These are phyloP conservation scores for Pelosia muscerda DNA, from an alignment of 2,888 invertebrate species.

Conservation along the genomic window DNA sequence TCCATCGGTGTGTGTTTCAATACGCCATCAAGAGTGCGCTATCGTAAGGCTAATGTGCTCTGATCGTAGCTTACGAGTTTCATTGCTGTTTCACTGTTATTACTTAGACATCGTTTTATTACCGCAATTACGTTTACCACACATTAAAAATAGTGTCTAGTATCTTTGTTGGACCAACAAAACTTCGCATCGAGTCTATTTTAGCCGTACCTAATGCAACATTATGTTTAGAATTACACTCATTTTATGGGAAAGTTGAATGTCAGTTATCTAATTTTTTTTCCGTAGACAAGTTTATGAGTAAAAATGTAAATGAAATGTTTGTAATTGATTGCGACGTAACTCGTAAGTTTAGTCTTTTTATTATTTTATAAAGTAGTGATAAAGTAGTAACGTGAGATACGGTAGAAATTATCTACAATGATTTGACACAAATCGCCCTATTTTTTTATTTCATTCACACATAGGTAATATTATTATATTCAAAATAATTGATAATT, in stretches of 20 bases:
- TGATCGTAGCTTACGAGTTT: conserved; percentile 77
- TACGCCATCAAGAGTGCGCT: conserved; percentile 72
- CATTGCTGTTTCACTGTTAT: conserved; percentile 58
- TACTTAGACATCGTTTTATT: conserved; percentile 38
- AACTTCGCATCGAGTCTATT: background rate
- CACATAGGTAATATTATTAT: too few relatives aligned
- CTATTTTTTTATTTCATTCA: too few relatives aligned
- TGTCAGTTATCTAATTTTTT: background rate
- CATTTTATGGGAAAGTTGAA: background rate
- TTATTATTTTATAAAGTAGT: too few relatives aligned
- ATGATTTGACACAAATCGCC: too few relatives aligned
- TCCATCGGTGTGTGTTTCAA: conserved; percentile 54
- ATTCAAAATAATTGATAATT: too few relatives aligned
- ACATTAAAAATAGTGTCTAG: background rate
- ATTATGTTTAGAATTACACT: background rate
- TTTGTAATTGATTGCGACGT: too few relatives aligned
- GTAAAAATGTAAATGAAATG: background rate
- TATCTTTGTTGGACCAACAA: background rate
- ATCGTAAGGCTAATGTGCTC: conserved; percentile 78
- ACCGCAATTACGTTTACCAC: conserved; percentile 23
- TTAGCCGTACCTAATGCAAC: too few relatives aligned
- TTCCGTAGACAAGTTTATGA: background rate
- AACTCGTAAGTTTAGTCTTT: too few relatives aligned
- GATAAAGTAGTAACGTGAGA: too few relatives aligned
- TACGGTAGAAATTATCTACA: too few relatives aligned